Conservation (phyloP, 2,888 invertebrate genomes). For the Patella depressa region DNA sequence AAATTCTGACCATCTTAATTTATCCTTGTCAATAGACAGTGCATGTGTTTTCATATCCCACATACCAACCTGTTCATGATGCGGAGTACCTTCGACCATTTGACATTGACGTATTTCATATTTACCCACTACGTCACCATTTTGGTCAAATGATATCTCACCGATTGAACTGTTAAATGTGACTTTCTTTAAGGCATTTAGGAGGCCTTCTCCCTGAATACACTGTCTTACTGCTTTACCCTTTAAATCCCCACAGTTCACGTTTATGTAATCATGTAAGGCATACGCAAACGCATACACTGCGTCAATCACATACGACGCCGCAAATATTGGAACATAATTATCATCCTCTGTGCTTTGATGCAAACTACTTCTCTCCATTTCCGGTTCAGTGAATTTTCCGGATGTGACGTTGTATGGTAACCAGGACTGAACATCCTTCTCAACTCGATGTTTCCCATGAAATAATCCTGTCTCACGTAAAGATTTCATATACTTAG, state of each 20-base stretch:
- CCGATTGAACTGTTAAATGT: slow-evolving; percentile 51
- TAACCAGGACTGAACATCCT: slow-evolving; percentile 13
- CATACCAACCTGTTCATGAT: slow-evolving; percentile 40
- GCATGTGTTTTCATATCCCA: slow-evolving; percentile 51
- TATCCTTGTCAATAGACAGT: slow-evolving; percentile 35
- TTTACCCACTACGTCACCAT: slow-evolving; percentile 56
- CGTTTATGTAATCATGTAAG: slow-evolving; percentile 43
- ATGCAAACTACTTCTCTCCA: neutral
- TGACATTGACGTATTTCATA: slow-evolving; percentile 57
- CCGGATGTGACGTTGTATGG: slow-evolving; percentile 1
- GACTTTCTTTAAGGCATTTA: slow-evolving; percentile 44
- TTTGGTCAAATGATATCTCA: slow-evolving; percentile 54
- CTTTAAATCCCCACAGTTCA: slow-evolving; percentile 42
- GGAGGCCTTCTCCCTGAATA: slow-evolving; percentile 42
- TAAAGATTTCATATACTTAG: slow-evolving; percentile 19
- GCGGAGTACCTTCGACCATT: slow-evolving; percentile 11
- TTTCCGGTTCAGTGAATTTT: neutral
- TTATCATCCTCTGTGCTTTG: slow-evolving; percentile 6
- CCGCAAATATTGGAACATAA: slow-evolving; percentile 35
- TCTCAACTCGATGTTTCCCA: neutral
- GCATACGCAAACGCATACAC: slow-evolving; percentile 54
- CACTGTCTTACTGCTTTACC: slow-evolving; percentile 38
- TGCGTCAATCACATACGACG: slow-evolving; percentile 46
- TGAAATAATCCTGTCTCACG: neutral
- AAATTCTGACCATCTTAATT: slow-evolving; percentile 22